These are phyloP conservation scores for Epistrophe grossulariae DNA, from an alignment of 2,888 invertebrate genomes.

Conservation along the genomic window DNA sequence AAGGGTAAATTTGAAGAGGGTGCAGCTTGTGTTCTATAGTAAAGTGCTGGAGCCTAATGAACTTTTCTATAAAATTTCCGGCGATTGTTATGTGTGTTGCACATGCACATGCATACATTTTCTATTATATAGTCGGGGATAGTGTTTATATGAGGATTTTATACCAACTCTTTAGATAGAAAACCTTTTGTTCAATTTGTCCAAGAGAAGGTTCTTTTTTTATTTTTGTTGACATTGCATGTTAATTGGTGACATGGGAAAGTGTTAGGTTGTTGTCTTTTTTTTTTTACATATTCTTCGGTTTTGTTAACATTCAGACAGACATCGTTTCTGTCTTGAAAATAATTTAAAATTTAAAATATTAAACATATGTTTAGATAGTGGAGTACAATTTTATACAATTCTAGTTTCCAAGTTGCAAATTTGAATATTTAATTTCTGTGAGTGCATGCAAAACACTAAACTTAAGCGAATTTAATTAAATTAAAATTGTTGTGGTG, in stretches of 20 bases:
- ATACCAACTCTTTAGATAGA: conserved; percentile 10
- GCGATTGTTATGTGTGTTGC: conserved; percentile 42
- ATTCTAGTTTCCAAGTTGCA: neutral
- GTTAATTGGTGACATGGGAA: conserved; percentile 65
- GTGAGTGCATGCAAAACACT: neutral
- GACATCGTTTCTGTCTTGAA: neutral
- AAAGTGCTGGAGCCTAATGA: conserved; percentile 53
- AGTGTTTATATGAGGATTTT: conserved; percentile 25
- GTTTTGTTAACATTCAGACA: neutral
- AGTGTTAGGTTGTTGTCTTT: conserved; percentile 23
- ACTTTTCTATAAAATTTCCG: conserved; percentile 65
- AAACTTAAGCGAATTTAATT: neutral
- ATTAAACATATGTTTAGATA: neutral
- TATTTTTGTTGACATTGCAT: conserved; percentile 66
- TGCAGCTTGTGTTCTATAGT: neutral
- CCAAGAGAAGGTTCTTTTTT: conserved; percentile 43
- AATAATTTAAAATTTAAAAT: neutral
- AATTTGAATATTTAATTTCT: neutral
- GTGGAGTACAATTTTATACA: neutral
- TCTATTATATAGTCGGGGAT: neutral
- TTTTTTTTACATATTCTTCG: neutral
- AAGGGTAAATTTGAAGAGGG: conserved; percentile 5
- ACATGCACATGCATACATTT: neutral
- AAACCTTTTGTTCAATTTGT: conserved; percentile 62
- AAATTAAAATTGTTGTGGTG: conserved; percentile 3